These are phyloP conservation scores for Tenualosa ilisha DNA, from an alignment of 2,797 vertebrate species.

Conservation along the genomic window DNA sequence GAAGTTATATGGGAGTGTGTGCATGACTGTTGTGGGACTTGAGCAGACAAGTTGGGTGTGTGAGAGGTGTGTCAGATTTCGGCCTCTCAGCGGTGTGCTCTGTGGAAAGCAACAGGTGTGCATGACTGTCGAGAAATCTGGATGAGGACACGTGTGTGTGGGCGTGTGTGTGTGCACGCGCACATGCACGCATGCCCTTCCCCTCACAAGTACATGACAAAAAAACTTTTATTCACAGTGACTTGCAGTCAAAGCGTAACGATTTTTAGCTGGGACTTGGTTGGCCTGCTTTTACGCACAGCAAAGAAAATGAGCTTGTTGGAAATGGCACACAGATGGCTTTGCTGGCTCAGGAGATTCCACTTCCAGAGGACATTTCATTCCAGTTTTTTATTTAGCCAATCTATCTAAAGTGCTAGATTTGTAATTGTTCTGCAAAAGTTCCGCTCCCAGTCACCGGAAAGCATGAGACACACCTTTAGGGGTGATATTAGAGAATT, in stretches of 20 bases:
- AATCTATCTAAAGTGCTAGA: not conserved
- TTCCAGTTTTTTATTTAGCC: not conserved
- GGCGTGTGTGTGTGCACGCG: not conserved
- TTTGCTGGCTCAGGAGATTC: not conserved
- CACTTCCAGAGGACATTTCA: not conserved
- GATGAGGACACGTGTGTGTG: not conserved
- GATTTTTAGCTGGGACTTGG: too few relatives aligned
- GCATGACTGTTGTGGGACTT: not conserved
- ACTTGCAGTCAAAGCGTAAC: not conserved
- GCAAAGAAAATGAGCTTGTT: too few relatives aligned
- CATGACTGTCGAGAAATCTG: not conserved
- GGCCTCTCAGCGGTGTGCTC: conserved; percentile 18
- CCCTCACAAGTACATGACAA: too few relatives aligned
- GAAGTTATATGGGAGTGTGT: not conserved
- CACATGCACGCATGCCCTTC: too few relatives aligned
- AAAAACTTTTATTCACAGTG: not conserved
- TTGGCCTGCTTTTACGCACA: too few relatives aligned
- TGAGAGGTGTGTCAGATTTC: conserved; percentile 7
- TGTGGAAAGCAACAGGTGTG: conserved; percentile 10
- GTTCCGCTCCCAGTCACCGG: not conserved
- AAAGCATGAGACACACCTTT: not conserved
- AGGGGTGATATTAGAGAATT: not conserved
- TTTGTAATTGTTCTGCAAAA: not conserved
- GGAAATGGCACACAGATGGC: too few relatives aligned
- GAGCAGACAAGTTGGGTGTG: not conserved